Evolutionary conservation across 1,140 invertebrate genomes (phyloP), one percentile per base, ranked within the genome.

Genomic region (Ericerus pela): DNA sequence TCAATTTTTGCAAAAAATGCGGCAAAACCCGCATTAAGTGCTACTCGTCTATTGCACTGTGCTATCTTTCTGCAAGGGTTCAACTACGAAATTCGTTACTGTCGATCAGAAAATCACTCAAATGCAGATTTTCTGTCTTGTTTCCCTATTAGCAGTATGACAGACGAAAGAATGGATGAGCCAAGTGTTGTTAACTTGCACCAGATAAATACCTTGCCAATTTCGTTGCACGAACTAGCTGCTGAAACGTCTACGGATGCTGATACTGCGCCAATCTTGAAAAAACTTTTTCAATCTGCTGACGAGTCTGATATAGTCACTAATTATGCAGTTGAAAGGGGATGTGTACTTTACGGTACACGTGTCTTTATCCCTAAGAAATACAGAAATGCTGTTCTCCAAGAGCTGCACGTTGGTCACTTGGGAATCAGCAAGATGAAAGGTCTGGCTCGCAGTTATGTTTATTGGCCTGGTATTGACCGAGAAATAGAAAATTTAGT

Each of bases 371-470:
- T 70, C 24, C 68, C 64, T 18, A 24, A 51, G 43, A 59, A 22
- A 10, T 60, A 67, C 14, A 53, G 58, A 24, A 8, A 64, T 18
- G 20, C 51, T 2, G 59, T 69, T 24, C 30, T 69, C 22, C 58
- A 56, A 4, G 64, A 69, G 53, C 54, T 75, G 5, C 71, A 76
- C 62, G 38, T 59, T 26, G 65, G 61, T 22, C 74, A 75, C 60
- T 55, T 64, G 11, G 72, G 71, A 2, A 68, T 75, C 8, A 67
- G 69, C 1, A 66, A 67, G 57, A 75, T 74, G 68, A 77, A 76
- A 62, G 58, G 62, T 4, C 36, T 74, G 12, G 72, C 74, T 16
- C 55, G 70, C 24, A 64, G 58, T 36, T 69, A 70, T 60, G 62
- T 74, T 12, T 76, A 66, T 63, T 76, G 70, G 69, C 68, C 68